Conservation (phyloP, 1,140 invertebrate species). For the Neocloeon triangulifer region DNA sequence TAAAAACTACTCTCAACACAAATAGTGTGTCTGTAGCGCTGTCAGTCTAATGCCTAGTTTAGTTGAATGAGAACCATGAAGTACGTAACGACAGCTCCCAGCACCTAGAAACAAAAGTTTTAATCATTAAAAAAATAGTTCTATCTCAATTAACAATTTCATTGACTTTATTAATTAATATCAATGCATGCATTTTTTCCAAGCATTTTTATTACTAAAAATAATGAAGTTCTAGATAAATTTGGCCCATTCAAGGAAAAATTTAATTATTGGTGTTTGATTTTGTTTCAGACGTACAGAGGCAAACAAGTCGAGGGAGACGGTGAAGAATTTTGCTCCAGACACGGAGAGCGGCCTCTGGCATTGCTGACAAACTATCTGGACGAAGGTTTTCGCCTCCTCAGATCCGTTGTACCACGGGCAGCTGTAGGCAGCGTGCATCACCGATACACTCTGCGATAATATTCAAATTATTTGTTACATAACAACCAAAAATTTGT, state of each 20-base stretch:
- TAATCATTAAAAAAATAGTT: slow-evolving; percentile 5
- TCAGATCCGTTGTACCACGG: slow-evolving; percentile 75
- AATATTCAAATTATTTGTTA: too few species aligned
- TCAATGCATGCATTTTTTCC: too few species aligned
- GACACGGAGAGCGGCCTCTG: slow-evolving; percentile 69
- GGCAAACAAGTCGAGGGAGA: slow-evolving; percentile 63
- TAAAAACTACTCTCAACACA: too few species aligned
- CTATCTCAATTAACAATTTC: too few species aligned
- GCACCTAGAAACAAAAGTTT: slow-evolving; percentile 30
- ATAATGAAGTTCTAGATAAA: too few species aligned
- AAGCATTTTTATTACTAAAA: too few species aligned
- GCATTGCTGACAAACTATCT: slow-evolving; percentile 75
- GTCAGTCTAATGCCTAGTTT: too few species aligned
- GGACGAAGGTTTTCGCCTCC: slow-evolving; percentile 64
- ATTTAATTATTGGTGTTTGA: not conserved
- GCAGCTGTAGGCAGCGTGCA: slow-evolving; percentile 70
- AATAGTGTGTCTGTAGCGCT: too few species aligned
- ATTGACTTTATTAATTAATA: too few species aligned
- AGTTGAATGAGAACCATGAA: slow-evolving; percentile 76
- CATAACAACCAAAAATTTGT: slow-evolving; percentile 3
- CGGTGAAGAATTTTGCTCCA: slow-evolving; percentile 68
- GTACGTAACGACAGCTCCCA: slow-evolving; percentile 71
- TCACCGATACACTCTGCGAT: slow-evolving; percentile 56
- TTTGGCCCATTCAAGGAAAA: not conserved
- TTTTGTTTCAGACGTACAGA: slow-evolving; percentile 31